Evolutionary conservation across 2,888 invertebrate genomes (phyloP).

Genomic region (Protonemura montana): DNA sequence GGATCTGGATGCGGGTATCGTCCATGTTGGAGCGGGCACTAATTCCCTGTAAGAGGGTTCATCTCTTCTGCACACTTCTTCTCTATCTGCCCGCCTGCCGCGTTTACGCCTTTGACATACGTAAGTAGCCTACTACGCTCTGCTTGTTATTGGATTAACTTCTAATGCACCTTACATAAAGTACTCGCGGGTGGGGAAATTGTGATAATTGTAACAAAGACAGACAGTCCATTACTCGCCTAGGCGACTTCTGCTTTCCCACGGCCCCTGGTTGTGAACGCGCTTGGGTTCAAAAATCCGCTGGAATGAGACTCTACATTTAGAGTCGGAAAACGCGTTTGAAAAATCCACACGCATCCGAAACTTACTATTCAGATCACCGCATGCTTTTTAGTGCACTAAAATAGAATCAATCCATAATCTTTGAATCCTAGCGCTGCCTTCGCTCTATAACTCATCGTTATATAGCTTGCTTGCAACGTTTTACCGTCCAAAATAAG

Average conservation of each 20-base stretch:
- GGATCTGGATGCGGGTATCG: slow-evolving; percentile 9
- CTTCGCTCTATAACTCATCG: not conserved
- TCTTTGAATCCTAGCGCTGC: not conserved
- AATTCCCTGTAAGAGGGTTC: not conserved
- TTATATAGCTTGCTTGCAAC: not conserved
- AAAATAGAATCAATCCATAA: not conserved
- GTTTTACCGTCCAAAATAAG: slow-evolving; percentile 13
- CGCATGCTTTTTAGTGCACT: slow-evolving; percentile 4
- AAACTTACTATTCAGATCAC: not conserved
- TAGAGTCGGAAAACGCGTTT: not conserved
- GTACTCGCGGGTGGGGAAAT: not conserved
- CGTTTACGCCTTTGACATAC: slow-evolving; percentile 29
- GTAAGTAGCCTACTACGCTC: slow-evolving; percentile 15
- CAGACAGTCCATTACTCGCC: not conserved
- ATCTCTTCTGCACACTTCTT: slow-evolving; percentile 15
- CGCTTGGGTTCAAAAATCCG: not conserved
- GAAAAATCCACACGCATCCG: not conserved
- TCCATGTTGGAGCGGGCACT: not conserved
- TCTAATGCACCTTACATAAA: not conserved
- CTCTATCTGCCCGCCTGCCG: not conserved
- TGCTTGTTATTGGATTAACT: not conserved
- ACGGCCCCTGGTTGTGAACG: not conserved
- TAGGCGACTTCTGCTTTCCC: not conserved
- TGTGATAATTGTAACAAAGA: not conserved
- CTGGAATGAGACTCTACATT: not conserved